Evolutionary conservation across 2,888 invertebrate species (phyloP), one percentile per base, ranked within the genome.

Genomic region (Hedya salicella): DNA sequence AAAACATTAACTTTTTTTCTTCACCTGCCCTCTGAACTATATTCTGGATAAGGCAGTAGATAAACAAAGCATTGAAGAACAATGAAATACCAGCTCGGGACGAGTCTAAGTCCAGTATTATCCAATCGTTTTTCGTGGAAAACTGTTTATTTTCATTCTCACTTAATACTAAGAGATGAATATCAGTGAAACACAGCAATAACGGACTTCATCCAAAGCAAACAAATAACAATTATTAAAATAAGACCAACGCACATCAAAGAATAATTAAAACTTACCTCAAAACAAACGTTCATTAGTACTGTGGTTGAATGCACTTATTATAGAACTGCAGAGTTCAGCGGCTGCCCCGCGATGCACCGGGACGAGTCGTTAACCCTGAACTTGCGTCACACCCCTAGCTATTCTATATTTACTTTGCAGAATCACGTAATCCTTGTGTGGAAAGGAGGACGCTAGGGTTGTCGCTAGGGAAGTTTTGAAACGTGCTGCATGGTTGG

Each of bases 221-320:
- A 13, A 36, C 36, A 36, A 36, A 25, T 25, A 25, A 9, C 2
- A 36, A 36, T 11, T 36, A 36, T 9, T 36, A 36, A 36, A 36
- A 25, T 25, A 25, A 25, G 25, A 9, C 9, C 36, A 2, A n/a
- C 32, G 0, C 19, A 46, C n/a, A 32, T 30, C 56, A 64, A 67
- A 67, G 32, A 64, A 69, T 64, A 60, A 60, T 71, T 70, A 71
- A 70, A 68, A 68, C 46, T 56, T 68, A 64, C 61, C 50, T 25
- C 64, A 63, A 61, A 53, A 56, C 52, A 62, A 50, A 44, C 57
- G 42, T 21, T 57, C 42, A 44, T 52, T 44, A 32, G 36, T 44
- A 50, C 50, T 17, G 32, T 72, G 78, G 85, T 85, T 85, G 84
- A 84, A 84, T 83, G 84, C 80, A 81, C 84, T 71, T 75, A 52